phyloP scores from a whole-genome alignment of 2,888 invertebrate genomes.

The Clusia tigrina region DNA sequence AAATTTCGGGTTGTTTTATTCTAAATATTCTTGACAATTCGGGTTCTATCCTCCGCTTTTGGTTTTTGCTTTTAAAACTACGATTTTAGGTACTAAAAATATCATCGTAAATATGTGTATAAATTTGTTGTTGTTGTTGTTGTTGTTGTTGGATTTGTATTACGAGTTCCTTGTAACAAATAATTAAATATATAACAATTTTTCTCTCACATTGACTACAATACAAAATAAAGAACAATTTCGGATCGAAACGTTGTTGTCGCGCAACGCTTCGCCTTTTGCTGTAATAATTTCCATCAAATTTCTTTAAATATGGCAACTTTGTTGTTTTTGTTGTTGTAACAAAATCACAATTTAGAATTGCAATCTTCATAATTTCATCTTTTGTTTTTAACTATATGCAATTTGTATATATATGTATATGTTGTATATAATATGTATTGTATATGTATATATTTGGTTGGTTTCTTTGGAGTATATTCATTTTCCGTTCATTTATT shows the following conservation, averaged over 20 bases:
- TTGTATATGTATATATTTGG: constrained; percentile 53
- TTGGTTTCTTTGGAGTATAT: constrained; percentile 65
- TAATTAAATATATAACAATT: constrained; percentile 2
- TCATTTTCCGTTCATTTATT: constrained; percentile 37
- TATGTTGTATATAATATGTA: constrained; percentile 32
- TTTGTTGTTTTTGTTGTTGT: constrained; percentile 45
- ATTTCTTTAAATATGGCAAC: constrained; percentile 49
- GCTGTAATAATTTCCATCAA: too few species aligned
- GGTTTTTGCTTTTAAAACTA: constrained; percentile 34
- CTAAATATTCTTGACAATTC: constrained; percentile 23
- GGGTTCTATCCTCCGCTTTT: constrained; percentile 32
- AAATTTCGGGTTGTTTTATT: constrained; percentile 37
- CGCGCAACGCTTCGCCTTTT: too few species aligned
- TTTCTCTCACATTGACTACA: not conserved
- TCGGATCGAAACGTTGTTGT: too few species aligned
- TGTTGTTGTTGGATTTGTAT: constrained; percentile 31
- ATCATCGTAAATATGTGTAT: constrained; percentile 59
- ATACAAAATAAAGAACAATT: too few species aligned
- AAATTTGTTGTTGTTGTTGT: constrained; percentile 42
- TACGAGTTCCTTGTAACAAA: constrained; percentile 30
- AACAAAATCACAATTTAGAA: constrained; percentile 49
- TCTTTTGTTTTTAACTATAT: constrained; percentile 35
- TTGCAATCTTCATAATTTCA: constrained; percentile 31
- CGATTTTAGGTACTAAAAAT: constrained; percentile 63
- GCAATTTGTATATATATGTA: constrained; percentile 45